These are phyloP conservation scores for Oceanodroma leucorhoa DNA, from an alignment of 2,797 vertebrate genomes.

Conservation along the genomic window DNA sequence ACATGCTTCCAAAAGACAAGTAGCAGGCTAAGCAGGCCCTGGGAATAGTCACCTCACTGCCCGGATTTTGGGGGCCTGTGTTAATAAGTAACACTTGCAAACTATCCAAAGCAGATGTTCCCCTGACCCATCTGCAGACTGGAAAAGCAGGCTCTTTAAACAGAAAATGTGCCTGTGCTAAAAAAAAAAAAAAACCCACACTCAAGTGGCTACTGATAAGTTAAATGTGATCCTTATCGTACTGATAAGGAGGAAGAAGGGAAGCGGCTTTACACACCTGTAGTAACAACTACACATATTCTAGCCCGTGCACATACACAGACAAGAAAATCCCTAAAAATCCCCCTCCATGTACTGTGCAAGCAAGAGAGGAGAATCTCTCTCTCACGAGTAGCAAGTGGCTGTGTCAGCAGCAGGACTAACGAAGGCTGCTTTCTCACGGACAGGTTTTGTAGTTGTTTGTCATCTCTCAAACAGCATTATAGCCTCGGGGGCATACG, in stretches of 20 bases:
- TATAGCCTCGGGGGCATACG: accelerated
- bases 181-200: not conserved
- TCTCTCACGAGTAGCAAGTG: not conserved
- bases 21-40: not conserved
- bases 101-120: not conserved
- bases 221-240: not conserved
- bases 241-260: not conserved
- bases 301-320: accelerated
- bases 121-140: not conserved
- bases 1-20: not conserved
- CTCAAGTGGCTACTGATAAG: not conserved
- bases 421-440: not conserved
- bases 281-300: not conserved
- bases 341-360: accelerated
- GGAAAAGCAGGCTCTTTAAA: not conserved
- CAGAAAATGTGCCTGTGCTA: not conserved
- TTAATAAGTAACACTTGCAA: conserved; percentile 7
- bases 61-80: not conserved
- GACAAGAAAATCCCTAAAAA: not conserved
- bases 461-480: not conserved
- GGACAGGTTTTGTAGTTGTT: not conserved
- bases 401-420: not conserved
- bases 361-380: not conserved
- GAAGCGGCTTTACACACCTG: not conserved
- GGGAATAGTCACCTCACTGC: not conserved